A percentile compares a stretch with the other conserved stretches of the same genome.
These are phyloP conservation scores for Entelurus aequoreus DNA, from an alignment of 2,113 vertebrate species.

Conservation along the genomic window DNA sequence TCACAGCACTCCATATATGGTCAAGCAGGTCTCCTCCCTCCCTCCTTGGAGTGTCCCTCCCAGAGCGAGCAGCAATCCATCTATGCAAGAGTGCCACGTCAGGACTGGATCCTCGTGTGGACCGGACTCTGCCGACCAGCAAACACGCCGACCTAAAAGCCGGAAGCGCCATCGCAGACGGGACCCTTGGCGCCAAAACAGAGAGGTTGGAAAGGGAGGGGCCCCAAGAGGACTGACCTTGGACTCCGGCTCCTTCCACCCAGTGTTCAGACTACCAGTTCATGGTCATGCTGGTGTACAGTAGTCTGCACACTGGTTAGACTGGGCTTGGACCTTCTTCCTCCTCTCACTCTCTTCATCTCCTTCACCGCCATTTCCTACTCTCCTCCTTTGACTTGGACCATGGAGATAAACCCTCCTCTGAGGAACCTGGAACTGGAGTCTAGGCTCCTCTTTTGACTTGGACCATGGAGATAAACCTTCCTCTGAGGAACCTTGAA, in stretches of 20 bases:
- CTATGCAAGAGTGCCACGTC: slow-evolving; percentile 99
- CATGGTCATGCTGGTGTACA: slow-evolving; percentile 99
- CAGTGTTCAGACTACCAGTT: slow-evolving; percentile 99
- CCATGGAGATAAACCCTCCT: too few relatives aligned
- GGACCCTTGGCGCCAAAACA: slow-evolving; percentile 45
- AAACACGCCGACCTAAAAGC: slow-evolving; percentile 20
- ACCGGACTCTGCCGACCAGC: slow-evolving; percentile 49
- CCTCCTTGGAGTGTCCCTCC: slow-evolving; percentile 75
- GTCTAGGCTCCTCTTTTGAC: too few relatives aligned
- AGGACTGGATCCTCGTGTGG: slow-evolving; percentile 90
- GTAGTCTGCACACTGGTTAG: slow-evolving; percentile 99
- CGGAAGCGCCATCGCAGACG: slow-evolving; percentile 9
- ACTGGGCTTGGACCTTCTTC: slow-evolving; percentile 92
- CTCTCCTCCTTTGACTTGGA: too few relatives aligned
- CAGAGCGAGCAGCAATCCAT: slow-evolving; percentile 92
- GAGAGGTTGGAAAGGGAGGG: slow-evolving; percentile 49
- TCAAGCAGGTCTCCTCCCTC: slow-evolving; percentile 86
- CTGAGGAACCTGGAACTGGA: too few relatives aligned
- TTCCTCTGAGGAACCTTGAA: too few relatives aligned
- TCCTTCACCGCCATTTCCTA: too few relatives aligned
- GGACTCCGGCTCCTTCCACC: slow-evolving; percentile 98
- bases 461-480: too few relatives aligned
- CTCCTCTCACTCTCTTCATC: too few relatives aligned
- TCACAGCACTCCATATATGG: slow-evolving; percentile 96
- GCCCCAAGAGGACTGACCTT: too few relatives aligned